A percentile compares a stretch with the other conserved stretches of the same genome.
These are phyloP conservation scores for Torymus aiolomorphi DNA, from an alignment of 2,888 invertebrate species.

Conservation along the genomic window DNA sequence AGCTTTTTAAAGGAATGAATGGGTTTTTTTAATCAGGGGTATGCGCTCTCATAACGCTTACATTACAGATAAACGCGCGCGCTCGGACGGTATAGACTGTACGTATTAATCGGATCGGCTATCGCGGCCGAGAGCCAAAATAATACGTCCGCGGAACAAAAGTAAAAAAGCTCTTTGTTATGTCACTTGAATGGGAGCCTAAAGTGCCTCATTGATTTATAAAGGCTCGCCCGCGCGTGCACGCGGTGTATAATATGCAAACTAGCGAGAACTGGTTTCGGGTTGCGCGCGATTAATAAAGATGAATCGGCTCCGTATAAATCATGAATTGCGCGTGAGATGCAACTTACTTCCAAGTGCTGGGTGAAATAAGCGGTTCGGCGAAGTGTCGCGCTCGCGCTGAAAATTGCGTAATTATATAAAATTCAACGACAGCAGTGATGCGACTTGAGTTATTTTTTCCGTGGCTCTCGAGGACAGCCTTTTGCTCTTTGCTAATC, in stretches of 20 bases:
- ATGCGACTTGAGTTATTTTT: neutral
- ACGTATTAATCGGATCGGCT: no score
- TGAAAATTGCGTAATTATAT: no score
- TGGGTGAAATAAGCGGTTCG: neutral
- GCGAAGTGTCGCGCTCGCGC: no score
- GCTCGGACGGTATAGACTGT: no score
- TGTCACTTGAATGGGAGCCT: neutral
- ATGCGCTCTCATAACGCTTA: constrained; percentile 1
- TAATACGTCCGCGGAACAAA: neutral
- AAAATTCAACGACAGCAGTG: no score
- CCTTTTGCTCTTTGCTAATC: constrained; percentile 20
- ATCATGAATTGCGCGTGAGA: constrained; percentile 19
- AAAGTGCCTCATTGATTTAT: constrained; percentile 33
- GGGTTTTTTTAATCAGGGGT: no score
- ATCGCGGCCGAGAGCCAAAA: no score
- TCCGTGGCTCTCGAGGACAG: neutral
- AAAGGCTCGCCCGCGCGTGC: neutral
- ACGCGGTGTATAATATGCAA: constrained; percentile 1
- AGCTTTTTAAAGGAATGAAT: no score
- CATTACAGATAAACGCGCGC: neutral
- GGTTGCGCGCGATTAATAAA: constrained; percentile 34
- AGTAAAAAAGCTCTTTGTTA: neutral
- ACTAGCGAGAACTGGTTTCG: constrained; percentile 38
- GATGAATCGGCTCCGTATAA: constrained; percentile 38
- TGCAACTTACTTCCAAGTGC: neutral